A percentile compares a stretch with the other conserved stretches of the same genome.
Conservation (phyloP, 2,797 vertebrate species). For the Falco novaeseelandiae region DNA sequence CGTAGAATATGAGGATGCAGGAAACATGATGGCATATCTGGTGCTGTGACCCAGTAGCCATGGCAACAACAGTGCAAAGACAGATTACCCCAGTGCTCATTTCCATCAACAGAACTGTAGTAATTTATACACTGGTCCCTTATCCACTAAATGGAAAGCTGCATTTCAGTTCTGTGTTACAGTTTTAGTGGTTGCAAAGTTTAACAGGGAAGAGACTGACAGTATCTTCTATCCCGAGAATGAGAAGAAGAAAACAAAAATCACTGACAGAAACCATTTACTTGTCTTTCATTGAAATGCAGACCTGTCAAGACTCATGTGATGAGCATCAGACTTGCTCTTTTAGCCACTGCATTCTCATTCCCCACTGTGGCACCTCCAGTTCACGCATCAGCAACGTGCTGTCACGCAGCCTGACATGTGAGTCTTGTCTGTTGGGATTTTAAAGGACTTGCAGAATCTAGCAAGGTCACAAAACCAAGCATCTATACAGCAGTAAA, state of each 20-base stretch:
- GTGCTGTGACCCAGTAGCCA: constrained; percentile 43
- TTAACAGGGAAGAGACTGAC: neutral
- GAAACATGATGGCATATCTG: neutral
- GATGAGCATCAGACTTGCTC: neutral
- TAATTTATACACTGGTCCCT: neutral
- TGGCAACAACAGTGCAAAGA: constrained; percentile 44
- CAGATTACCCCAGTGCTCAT: constrained; percentile 1
- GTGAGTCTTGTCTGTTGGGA: neutral
- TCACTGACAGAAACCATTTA: neutral
- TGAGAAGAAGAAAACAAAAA: neutral
- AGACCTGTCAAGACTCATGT: neutral
- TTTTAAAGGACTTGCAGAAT: neutral
- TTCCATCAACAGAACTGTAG: neutral
- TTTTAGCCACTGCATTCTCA: neutral
- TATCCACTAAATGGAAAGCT: neutral
- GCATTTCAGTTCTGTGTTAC: neutral
- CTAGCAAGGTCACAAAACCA: neutral
- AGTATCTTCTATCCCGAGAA: neutral
- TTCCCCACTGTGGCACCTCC: neutral
- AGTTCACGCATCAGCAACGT: neutral
- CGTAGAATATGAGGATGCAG: neutral
- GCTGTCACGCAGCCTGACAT: neutral
- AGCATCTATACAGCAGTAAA: neutral
- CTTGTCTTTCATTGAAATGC: neutral
- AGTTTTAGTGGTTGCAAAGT: neutral